Conservation (phyloP, 2,113 vertebrate species). For the Onychorhynchus coronatus region DNA sequence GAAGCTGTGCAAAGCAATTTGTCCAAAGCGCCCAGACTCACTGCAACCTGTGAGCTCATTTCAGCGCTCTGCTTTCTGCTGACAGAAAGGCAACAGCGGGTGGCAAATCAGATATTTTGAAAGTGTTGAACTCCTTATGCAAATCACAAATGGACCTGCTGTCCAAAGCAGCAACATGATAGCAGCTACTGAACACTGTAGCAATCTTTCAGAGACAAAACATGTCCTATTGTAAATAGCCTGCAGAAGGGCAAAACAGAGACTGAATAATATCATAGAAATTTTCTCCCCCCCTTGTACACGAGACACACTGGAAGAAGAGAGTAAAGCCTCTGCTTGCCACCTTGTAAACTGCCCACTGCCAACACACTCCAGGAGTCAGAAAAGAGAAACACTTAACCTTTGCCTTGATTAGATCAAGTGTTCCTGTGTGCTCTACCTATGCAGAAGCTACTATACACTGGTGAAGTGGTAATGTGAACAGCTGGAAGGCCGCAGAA, state of each 20-base stretch:
- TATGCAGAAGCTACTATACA: neutral
- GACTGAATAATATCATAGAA: neutral
- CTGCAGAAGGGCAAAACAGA: neutral
- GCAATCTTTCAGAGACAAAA: neutral
- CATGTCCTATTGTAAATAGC: neutral
- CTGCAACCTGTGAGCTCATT: fast-evolving
- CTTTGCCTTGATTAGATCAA: neutral
- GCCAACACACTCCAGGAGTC: neutral
- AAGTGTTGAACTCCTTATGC: neutral
- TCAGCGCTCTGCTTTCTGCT: neutral
- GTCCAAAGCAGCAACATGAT: neutral
- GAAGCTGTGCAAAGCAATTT: neutral
- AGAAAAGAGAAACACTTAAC: neutral
- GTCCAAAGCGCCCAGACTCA: neutral
- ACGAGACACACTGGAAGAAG: neutral
- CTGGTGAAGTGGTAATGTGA: neutral
- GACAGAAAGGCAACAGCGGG: neutral
- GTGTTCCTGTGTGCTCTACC: neutral
- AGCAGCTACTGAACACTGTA: neutral
- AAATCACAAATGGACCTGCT: neutral
- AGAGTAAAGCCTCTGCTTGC: neutral
- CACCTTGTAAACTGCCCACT: neutral
- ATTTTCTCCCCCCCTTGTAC: neutral
- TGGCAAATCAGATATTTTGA: neutral
- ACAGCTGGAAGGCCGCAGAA: neutral